A percentile compares a stretch with the other conserved stretches of the same genome.
phyloP scores from a whole-genome alignment of 2,888 invertebrate species.

The Limulus polyphemus region DNA sequence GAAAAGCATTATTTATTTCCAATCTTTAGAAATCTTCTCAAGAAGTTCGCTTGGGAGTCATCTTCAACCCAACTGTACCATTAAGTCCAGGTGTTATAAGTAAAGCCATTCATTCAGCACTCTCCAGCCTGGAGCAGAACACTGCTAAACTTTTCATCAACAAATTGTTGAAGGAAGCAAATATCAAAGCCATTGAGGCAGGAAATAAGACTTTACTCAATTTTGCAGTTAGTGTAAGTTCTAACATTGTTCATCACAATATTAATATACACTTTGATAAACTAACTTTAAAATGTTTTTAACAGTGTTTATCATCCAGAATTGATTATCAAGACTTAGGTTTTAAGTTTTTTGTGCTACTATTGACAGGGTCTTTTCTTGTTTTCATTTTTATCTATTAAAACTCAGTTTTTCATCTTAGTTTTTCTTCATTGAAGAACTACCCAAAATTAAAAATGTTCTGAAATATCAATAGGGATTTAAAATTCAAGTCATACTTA shows the following conservation, averaged over 20 bases:
- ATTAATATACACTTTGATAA: not conserved
- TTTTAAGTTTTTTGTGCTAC: too few relatives aligned
- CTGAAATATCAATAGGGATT: too few relatives aligned
- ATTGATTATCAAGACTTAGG: too few relatives aligned
- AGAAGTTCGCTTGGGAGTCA: slow-evolving; percentile 14
- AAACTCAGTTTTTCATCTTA: too few relatives aligned
- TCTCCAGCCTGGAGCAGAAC: slow-evolving; percentile 34
- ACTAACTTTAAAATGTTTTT: slow-evolving; percentile 1
- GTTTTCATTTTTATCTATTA: too few relatives aligned
- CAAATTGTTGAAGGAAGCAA: slow-evolving; percentile 42
- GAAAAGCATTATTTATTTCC: not conserved
- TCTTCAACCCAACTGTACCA: slow-evolving; percentile 11
- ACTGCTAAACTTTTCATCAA: slow-evolving; percentile 40
- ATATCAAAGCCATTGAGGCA: slow-evolving; percentile 31
- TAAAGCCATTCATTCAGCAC: slow-evolving; percentile 37
- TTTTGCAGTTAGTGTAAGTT: slow-evolving; percentile 39
- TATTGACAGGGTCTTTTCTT: too few relatives aligned
- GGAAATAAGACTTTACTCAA: slow-evolving; percentile 37
- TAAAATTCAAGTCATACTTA: slow-evolving; percentile 4
- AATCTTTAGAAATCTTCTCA: slow-evolving; percentile 14
- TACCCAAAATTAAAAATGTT: too few relatives aligned
- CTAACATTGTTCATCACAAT: not conserved
- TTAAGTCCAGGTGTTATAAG: slow-evolving; percentile 18
- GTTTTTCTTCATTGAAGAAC: too few relatives aligned
- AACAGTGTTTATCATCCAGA: not conserved